These are phyloP conservation scores for Athetis lepigone DNA, from an alignment of 2,888 invertebrate species.

Conservation along the genomic window DNA sequence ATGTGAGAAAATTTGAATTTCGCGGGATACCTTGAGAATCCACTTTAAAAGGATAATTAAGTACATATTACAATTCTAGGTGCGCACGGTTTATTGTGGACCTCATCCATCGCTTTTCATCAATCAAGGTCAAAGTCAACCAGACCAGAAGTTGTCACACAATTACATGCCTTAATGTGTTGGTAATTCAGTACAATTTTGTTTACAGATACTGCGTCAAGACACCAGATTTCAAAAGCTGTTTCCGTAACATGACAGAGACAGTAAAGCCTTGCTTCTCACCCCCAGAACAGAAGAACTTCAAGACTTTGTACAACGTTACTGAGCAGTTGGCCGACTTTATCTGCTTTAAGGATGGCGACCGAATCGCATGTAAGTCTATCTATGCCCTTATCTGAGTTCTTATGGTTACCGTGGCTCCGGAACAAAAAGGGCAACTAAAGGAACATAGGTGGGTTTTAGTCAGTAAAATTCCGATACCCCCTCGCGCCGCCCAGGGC, in stretches of 20 bases:
- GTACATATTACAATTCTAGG: too few species aligned
- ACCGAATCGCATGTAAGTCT: conserved; percentile 94
- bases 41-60: too few species aligned
- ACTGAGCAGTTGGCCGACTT: conserved; percentile 93
- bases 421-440: too few species aligned
- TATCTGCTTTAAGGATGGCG: conserved; percentile 95
- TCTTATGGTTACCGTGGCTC: too few species aligned
- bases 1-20: too few species aligned
- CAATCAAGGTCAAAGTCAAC: conserved; percentile 23
- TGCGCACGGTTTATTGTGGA: not conserved
- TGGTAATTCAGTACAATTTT: not conserved
- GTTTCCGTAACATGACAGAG: conserved; percentile 75
- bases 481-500: too few species aligned
- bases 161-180: not conserved
- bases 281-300: conserved; percentile 90
- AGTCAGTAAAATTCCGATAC: too few species aligned
- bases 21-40: too few species aligned
- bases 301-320: conserved; percentile 92
- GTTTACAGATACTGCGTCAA: conserved; percentile 79
- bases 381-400: too few species aligned
- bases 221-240: conserved; percentile 83
- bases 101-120: conserved; percentile 16
- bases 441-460: too few species aligned
- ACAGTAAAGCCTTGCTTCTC: conserved; percentile 91
- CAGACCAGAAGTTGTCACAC: conserved; percentile 17